These are phyloP conservation scores for Candidula unifasciata DNA, from an alignment of 2,888 invertebrate species.

Conservation along the genomic window DNA sequence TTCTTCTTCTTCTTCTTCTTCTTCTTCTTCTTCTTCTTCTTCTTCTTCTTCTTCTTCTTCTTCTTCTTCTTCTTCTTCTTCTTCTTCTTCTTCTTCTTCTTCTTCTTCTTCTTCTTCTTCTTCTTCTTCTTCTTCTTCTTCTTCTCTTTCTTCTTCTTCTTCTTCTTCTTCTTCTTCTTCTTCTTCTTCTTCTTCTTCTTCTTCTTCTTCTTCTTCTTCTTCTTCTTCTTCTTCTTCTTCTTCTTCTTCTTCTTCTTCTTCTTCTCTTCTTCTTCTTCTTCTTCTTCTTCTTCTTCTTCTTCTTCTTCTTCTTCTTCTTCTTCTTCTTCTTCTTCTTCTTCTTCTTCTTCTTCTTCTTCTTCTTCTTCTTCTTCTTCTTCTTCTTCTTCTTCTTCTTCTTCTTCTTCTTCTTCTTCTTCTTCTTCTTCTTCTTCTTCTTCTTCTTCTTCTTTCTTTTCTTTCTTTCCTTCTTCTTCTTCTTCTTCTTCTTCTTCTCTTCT, in stretches of 20 bases:
- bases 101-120: no score
- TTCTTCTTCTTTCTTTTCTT: not conserved
- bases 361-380: not conserved
- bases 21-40: no score
- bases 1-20: no score
- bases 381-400: conserved; percentile 4
- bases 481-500: not conserved
- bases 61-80: not conserved
- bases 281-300: not conserved
- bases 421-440: conserved; percentile 8
- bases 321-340: not conserved
- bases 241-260: not conserved
- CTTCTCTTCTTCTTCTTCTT: not conserved
- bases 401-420: not conserved
- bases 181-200: no score
- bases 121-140: no score
- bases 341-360: not conserved
- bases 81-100: no score
- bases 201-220: no score
- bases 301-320: conserved; percentile 3
- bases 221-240: no score
- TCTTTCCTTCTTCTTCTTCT: not conserved
- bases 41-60: conserved; percentile 3
- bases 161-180: no score
- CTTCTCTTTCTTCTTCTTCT: no score